These are phyloP conservation scores for Poeciliopsis turneri DNA, from an alignment of 2,797 vertebrate genomes.

Conservation along the genomic window DNA sequence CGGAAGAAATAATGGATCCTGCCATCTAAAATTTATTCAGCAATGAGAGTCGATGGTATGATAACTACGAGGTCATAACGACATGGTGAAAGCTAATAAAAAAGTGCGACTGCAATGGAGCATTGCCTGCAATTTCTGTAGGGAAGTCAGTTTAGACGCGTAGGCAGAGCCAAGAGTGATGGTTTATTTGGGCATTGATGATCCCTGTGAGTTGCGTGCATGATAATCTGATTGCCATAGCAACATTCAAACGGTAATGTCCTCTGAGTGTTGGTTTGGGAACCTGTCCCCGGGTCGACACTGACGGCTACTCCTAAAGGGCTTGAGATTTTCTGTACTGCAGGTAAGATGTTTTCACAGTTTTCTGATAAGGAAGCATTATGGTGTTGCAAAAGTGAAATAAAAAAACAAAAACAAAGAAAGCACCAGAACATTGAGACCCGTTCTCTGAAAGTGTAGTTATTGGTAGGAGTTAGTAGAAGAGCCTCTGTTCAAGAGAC, in stretches of 20 bases:
- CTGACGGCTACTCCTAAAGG: background rate
- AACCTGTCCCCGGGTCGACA: background rate
- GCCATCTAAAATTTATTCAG: too few relatives aligned
- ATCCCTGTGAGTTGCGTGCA: background rate
- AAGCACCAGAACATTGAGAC: background rate
- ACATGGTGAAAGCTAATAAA: too few relatives aligned
- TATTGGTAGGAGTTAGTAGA: constrained; percentile 35
- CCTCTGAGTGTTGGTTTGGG: background rate
- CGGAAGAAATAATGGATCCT: too few relatives aligned
- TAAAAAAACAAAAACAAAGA: background rate
- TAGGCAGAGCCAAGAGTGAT: too few relatives aligned
- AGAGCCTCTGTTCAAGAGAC: constrained; percentile 24
- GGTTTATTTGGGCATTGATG: background rate
- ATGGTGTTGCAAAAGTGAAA: background rate
- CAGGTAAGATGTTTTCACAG: background rate
- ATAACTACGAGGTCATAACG: too few relatives aligned
- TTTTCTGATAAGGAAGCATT: background rate
- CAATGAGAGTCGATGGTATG: too few relatives aligned
- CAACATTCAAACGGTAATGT: background rate
- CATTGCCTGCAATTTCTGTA: too few relatives aligned
- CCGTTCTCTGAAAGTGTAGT: constrained; percentile 21
- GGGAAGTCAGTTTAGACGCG: too few relatives aligned
- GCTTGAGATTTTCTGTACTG: background rate
- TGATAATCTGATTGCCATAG: background rate
- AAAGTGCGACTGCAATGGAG: too few relatives aligned